A percentile compares a stretch with the other conserved stretches of the same genome.
These are phyloP conservation scores for Ochropacha duplaris DNA, from an alignment of 2,888 invertebrate species.

Conservation along the genomic window DNA sequence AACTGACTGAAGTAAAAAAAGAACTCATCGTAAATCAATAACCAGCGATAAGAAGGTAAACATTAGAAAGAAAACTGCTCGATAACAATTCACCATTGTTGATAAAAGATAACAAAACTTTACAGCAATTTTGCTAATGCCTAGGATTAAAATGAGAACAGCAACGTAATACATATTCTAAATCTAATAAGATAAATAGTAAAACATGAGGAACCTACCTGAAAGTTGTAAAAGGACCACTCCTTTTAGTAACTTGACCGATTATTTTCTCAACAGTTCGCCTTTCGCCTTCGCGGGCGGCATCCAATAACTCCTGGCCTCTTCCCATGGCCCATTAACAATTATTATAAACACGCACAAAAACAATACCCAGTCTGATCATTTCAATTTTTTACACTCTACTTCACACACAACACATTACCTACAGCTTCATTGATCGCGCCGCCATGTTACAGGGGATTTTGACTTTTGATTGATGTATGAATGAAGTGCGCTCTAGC, in stretches of 20 bases:
- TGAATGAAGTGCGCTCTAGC: background rate
- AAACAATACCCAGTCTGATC: slow-evolving; percentile 75
- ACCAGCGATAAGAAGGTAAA: slow-evolving; percentile 52
- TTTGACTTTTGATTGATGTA: slow-evolving; percentile 21
- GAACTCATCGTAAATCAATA: background rate
- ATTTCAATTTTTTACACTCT: slow-evolving; percentile 77
- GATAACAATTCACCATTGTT: slow-evolving; percentile 54
- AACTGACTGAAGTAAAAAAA: background rate
- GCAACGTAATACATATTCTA: background rate
- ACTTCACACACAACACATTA: slow-evolving; percentile 79
- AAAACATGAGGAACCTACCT: slow-evolving; percentile 83
- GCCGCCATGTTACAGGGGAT: slow-evolving; percentile 86
- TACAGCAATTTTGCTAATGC: slow-evolving; percentile 6
- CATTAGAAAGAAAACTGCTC: slow-evolving; percentile 39
- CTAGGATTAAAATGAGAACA: slow-evolving; percentile 5
- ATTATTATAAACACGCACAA: slow-evolving; percentile 66
- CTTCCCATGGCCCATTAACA: slow-evolving; percentile 91
- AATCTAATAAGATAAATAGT: slow-evolving; percentile 3
- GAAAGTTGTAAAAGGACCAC: slow-evolving; percentile 92
- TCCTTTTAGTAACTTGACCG: slow-evolving; percentile 93
- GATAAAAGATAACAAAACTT: slow-evolving; percentile 36
- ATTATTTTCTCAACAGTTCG: slow-evolving; percentile 95
- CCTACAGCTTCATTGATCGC: slow-evolving; percentile 91
- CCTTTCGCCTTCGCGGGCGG: slow-evolving; percentile 95
- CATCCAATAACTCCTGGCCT: slow-evolving; percentile 98